Evolutionary conservation across 2,113 vertebrate genomes (phyloP).

Genomic region (Ochotona curzoniae): DNA sequence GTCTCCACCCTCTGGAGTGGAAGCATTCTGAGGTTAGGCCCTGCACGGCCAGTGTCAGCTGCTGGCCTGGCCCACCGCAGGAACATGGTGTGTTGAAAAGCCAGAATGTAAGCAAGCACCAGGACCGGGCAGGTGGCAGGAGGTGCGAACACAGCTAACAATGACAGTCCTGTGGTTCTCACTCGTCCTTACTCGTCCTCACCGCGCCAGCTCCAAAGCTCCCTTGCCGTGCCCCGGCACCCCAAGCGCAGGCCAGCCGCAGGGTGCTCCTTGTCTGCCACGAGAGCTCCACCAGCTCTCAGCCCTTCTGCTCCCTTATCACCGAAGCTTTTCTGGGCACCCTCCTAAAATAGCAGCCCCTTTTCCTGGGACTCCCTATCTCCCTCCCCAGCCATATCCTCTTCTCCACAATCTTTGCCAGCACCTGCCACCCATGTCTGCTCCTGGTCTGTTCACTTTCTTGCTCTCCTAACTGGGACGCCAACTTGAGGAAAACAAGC

Average conservation of each 20-base stretch:
- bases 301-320: conserved; percentile 56
- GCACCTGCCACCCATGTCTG: conserved; percentile 54
- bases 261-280: not conserved
- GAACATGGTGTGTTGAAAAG: not conserved
- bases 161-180: not conserved
- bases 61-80: not conserved
- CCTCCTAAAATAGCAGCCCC: conserved; percentile 72
- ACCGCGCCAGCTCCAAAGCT: not conserved
- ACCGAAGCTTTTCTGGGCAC: not conserved
- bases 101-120: not conserved
- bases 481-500: conserved; percentile 24
- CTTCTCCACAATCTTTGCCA: conserved; percentile 59
- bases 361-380: conserved; percentile 70
- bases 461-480: conserved; percentile 40
- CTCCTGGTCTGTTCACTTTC: conserved; percentile 53
- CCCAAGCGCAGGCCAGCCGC: not conserved
- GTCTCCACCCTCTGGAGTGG: not conserved
- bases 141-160: not conserved
- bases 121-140: not conserved
- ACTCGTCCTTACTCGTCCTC: not conserved
- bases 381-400: conserved; percentile 56
- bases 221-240: not conserved
- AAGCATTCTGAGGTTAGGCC: not conserved
- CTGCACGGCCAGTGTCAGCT: not conserved
- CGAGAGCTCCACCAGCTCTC: conserved; percentile 6